Base-by-base conservation (phyloP, 2,113 vertebrate genomes). In the Aldabrachelys gigantea region DNA sequence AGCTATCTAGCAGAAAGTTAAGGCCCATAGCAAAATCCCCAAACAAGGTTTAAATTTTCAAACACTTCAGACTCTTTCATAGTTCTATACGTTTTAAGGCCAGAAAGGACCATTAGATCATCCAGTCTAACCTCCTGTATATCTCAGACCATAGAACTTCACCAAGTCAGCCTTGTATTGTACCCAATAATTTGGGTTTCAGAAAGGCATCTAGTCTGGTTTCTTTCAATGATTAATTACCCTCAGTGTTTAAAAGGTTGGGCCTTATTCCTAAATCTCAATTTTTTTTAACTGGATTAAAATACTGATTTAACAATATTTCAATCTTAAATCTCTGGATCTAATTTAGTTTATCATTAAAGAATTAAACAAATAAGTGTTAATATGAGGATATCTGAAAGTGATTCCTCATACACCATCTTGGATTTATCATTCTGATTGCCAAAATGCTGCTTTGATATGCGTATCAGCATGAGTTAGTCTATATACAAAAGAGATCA, bases 71-170 rank as follows among this genome's bases (percentile, higher is more conserved):
- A 76, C 81, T 81, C 21, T 82, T 69, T n/a, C 35, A 69, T 9
- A 69, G 35, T 35, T 69, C 87, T 10, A 82, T 5, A 49, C 4
- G 24, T 38, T 53, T 80, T 89, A 90, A 80, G 5, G 17, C 35
- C 44, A 54, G 78, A 84, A 3, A 10, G 44, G 90, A 13, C 52
- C 4, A 83, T 50, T 24, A 8, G 3, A 53, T 16, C 12, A 41
- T 6, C 7, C 16, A 85, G 84, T 54, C 54, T 75, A 84, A 85
- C 17, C 52, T 85, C 21, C 11, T 38, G 10, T 80, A 89, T 75
- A 84, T 87, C 62, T 85, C 47, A 38, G 27, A 75, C 82, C 89
- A 91, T 50, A 90, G 86, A 91, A 81, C 50, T 91, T 27, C 90
- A 91, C 76, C 80, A 89, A 38, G 81, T 25, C 81, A 41, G n/a